Conservation (phyloP, 2,888 invertebrate species). For the Coleophora flavipennella region DNA sequence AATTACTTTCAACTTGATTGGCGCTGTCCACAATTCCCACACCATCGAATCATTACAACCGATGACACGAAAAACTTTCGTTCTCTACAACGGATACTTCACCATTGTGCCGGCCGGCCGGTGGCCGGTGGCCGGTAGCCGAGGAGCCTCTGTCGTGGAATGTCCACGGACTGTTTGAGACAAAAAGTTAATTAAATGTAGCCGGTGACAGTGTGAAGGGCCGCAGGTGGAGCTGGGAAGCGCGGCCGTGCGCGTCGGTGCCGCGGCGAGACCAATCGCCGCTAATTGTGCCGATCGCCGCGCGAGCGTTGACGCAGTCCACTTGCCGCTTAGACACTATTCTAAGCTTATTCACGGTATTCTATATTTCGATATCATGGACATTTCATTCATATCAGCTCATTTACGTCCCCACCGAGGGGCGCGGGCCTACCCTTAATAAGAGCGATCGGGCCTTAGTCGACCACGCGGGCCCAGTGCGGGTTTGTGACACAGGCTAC, state of each 20-base stretch:
- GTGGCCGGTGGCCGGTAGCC: constrained; percentile 23
- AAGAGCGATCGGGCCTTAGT: no score
- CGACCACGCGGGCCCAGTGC: no score
- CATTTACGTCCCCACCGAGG: no score
- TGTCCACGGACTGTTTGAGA: constrained; percentile 49
- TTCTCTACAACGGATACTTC: constrained; percentile 25
- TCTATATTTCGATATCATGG: no score
- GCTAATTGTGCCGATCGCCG: constrained; percentile 48
- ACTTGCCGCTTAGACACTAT: constrained; percentile 21
- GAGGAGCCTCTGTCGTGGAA: constrained; percentile 21
- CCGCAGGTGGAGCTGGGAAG: constrained; percentile 52
- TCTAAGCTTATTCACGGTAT: constrained; percentile 11
- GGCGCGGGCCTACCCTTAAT: no score
- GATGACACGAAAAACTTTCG: constrained; percentile 18
- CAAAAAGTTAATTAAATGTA: constrained; percentile 65
- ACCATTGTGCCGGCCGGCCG: constrained; percentile 3
- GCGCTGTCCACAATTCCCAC: neutral
- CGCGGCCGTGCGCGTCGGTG: constrained; percentile 65
- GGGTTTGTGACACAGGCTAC: no score
- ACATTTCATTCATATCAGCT: no score
- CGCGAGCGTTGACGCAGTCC: constrained; percentile 25
- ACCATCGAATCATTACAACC: constrained; percentile 1
- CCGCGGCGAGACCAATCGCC: constrained; percentile 61
- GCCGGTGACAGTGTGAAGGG: constrained; percentile 33
- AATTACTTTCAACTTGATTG: no score